Evolutionary conservation across 2,888 invertebrate genomes (phyloP), one percentile per base, ranked within the genome.

Genomic region (Gastracanthus pulcherrimus): DNA sequence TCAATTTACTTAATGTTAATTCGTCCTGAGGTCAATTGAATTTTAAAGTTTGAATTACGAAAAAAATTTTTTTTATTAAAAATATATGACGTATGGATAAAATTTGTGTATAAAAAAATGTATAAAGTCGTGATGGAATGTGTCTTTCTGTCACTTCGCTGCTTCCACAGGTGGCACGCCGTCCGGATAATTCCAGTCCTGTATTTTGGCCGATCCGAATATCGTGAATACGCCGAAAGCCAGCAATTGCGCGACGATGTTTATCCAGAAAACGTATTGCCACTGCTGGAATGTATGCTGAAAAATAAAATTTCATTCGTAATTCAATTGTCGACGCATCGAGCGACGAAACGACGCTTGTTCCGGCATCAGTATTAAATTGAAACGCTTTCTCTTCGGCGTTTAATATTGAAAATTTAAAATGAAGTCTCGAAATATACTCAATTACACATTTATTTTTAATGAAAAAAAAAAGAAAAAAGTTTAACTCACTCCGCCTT

Each of bases 141-240:
- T 64, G 26, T 67, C 16, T 41, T 72, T 41, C 60, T 13, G 16
- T 60, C 48, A 36, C 16, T 64, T 31, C n/a, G n/a, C n/a, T 26
- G 41, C 1, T n/a, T 48, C 6, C 5, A 9, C 26, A 26, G 48
- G 41, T 38, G 19, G 60, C 13, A 66, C 41, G 13, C 80, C 41
- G 38, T 82, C 84, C 4, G 87, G 86, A 70, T 89, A 86, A 83
- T 91, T 91, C 91, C 91, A 91, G 3, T 85, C 71, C 81, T 91
- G 91, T 60, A 91, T 91, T 77, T 90, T 84, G 1, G 86, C 91
- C 3, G 91, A 88, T 13, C 91, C 91, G 45, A 89, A 89, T 7
- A 86, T 34, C 2, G 38, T 38, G 81, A 88, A 91, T 26, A 89
- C 82, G 0, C 86, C 0, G 71, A 89, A 91, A 4, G 88, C 89